phyloP scores from a whole-genome alignment of 2,797 vertebrate species.

The Danio kyathit region DNA sequence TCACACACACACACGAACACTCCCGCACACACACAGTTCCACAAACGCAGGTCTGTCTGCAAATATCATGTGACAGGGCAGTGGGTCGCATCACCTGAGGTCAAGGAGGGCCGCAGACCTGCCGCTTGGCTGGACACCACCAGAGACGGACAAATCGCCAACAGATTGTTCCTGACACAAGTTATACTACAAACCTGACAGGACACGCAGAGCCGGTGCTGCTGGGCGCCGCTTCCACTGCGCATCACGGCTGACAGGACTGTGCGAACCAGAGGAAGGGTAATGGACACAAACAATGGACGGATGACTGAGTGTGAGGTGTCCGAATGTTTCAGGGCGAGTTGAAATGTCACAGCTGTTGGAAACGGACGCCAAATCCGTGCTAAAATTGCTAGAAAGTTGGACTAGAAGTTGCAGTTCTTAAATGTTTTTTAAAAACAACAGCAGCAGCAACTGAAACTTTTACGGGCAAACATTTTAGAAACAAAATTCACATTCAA shows the following conservation, averaged over 20 bases:
- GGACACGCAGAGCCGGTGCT: constrained; percentile 16
- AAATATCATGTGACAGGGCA: constrained; percentile 87
- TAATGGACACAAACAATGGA: constrained; percentile 13
- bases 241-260: constrained; percentile 23
- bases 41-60: constrained; percentile 72
- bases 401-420: not conserved
- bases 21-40: constrained; percentile 65
- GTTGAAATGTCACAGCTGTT: constrained; percentile 6
- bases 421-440: not conserved
- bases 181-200: constrained; percentile 72
- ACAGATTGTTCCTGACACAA: constrained; percentile 90
- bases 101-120: constrained; percentile 78
- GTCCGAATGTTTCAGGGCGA: constrained; percentile 5
- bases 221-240: constrained; percentile 9
- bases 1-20: constrained; percentile 26
- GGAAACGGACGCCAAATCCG: not conserved
- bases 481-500: not conserved
- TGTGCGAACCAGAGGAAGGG: not conserved
- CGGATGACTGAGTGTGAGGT: constrained; percentile 16
- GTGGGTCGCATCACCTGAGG: constrained; percentile 83
- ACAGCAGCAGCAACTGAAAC: no score
- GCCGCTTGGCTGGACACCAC: constrained; percentile 75
- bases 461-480: not conserved
- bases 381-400: not conserved
- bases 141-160: constrained; percentile 76